phyloP scores from a whole-genome alignment of 1,140 invertebrate genomes.

The Steinernema khuongi region DNA sequence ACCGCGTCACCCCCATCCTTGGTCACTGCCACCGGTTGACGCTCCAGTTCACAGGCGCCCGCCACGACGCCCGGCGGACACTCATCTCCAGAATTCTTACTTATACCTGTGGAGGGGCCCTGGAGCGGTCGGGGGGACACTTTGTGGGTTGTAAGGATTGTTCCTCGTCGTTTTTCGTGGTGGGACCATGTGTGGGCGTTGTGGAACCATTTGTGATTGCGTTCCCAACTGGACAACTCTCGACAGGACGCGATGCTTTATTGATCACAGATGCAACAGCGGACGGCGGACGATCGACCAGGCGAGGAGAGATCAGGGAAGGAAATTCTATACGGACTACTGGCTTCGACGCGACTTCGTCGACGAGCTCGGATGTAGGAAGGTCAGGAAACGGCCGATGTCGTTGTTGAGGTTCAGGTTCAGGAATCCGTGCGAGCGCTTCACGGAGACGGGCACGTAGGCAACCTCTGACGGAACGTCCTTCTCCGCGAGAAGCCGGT shows the following conservation, averaged over 20 bases:
- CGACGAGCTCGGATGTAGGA: neutral
- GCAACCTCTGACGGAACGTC: neutral
- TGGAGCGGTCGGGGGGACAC: no score
- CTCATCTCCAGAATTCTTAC: no score
- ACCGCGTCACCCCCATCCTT: no score
- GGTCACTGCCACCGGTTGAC: no score
- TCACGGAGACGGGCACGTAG: neutral
- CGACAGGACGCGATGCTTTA: neutral
- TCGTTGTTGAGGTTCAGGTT: conserved; percentile 10
- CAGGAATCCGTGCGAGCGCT: neutral
- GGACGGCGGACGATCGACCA: neutral
- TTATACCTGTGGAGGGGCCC: no score
- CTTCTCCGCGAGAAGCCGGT: neutral
- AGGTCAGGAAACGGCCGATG: neutral
- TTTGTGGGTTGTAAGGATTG: no score
- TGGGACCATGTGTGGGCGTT: no score
- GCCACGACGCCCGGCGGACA: no score
- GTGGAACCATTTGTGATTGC: neutral
- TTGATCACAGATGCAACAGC: conserved; percentile 9
- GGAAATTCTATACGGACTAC: no score
- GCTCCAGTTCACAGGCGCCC: no score
- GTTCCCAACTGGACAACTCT: neutral
- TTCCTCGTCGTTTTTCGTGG: no score
- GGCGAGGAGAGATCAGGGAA: neutral
- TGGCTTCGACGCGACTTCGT: neutral